These are phyloP conservation scores for Drosophila teissieri DNA, from an alignment of 1,140 invertebrate species.

Conservation along the genomic window DNA sequence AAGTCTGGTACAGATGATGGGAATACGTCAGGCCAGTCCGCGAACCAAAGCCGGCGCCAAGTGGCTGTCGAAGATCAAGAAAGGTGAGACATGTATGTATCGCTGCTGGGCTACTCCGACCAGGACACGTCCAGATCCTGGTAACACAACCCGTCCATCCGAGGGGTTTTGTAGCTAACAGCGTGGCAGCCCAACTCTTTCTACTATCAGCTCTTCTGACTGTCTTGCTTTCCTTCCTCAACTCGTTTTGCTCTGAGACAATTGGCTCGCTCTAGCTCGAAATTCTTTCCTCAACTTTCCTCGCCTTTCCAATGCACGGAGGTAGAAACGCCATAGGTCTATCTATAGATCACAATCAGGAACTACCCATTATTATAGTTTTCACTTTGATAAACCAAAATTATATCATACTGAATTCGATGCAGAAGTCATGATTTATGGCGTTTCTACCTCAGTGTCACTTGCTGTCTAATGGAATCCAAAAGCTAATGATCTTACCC, in stretches of 20 bases:
- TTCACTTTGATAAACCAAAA: neutral
- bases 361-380: no score
- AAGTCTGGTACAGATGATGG: constrained; percentile 92
- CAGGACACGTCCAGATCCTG: constrained; percentile 12
- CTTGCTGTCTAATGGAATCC: neutral
- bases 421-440: no score
- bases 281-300: constrained; percentile 66
- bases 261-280: constrained; percentile 81
- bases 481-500: constrained; percentile 1
- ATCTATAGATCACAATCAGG: no score
- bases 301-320: constrained; percentile 8
- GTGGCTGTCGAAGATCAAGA: constrained; percentile 93
- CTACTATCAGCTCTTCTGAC: constrained; percentile 18
- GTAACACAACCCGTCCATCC: neutral
- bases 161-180: constrained; percentile 74
- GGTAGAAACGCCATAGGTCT: neutral
- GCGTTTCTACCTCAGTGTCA: neutral
- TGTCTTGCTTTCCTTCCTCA: constrained; percentile 28
- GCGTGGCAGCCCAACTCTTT: constrained; percentile 44
- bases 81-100: constrained; percentile 86
- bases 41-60: constrained; percentile 93
- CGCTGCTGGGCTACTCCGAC: constrained; percentile 57
- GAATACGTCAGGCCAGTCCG: constrained; percentile 90
- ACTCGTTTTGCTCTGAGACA: constrained; percentile 20
- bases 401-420: neutral